Evolutionary conservation across 2,797 vertebrate species (phyloP).

Genomic region (Eospalax fontanierii): DNA sequence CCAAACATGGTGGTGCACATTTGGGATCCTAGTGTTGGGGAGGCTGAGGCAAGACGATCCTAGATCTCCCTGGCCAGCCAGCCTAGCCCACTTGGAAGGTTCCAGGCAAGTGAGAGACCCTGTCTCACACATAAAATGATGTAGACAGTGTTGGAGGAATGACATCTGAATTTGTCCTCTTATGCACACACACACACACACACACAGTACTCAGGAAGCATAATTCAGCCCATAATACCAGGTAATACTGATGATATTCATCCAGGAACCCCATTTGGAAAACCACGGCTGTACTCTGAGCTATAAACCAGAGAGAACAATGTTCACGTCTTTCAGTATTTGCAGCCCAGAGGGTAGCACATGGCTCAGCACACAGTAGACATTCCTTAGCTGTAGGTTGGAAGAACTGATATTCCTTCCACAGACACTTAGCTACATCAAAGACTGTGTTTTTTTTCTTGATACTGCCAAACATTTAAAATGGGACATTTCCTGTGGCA

Average conservation of each 20-base stretch:
- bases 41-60: not conserved
- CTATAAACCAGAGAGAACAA: not conserved
- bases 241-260: not conserved
- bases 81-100: not conserved
- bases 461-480: not conserved
- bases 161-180: not conserved
- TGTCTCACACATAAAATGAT: not conserved
- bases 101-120: not conserved
- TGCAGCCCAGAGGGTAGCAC: not conserved
- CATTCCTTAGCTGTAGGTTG: not conserved
- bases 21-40: not conserved
- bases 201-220: not conserved
- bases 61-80: not conserved
- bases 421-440: not conserved
- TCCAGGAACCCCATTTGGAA: not conserved
- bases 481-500: slow-evolving; percentile 43
- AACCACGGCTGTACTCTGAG: not conserved
- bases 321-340: not conserved
- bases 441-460: not conserved
- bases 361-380: not conserved
- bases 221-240: not conserved
- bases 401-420: slow-evolving; percentile 47
- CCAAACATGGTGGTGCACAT: not conserved
- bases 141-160: not conserved
- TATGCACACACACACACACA: not conserved